Base-by-base conservation (phyloP, 2,797 vertebrate species). In the Psittacula derbiana region DNA sequence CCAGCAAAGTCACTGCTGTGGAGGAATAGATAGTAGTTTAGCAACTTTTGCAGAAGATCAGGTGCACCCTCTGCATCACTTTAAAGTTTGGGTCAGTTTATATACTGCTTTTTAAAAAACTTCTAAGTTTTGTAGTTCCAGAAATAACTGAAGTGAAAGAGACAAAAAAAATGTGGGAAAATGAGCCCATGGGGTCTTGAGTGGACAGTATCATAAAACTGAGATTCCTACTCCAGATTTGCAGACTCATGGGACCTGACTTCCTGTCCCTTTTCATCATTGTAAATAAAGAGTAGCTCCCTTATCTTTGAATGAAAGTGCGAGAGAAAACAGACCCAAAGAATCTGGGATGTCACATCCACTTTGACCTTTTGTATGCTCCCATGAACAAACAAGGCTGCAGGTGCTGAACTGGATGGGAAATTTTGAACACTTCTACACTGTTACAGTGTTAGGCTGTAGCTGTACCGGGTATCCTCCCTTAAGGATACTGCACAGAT, bases 231-330 rank as follows among this genome's bases (percentile, higher is more conserved):
- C 33, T 81, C 36, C 55, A 16, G 28, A 11, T 90, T 82, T 78
- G 57, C 52, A 64, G 36, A 73, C 61, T 47, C 65, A 2, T 33
- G 55, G 88, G 80, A 73, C 61, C 30, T 92, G 71, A 86, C 61
- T 94, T 90, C 60, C 83, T 6, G 2, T 84, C 55, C 49, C 24
- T 80, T 93, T 87, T 71, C 33, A 52, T 76, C 55, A 47, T 30
- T 79, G 47, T 87, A 74, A 80, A 82, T 71, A 87, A 90, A 78
- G 41, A 60, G 21, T 74, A 76, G 75, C 19, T 58, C 74, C 43
- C 78, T 74, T 93, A 86, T 92, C 71, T 87, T 62, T n/a, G 49
- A 82, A 71, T 61, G 64, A 89, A 88, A 96, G 74, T 86, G 74
- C 0, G 1, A 95, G 72, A 81, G 70, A 79, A 93, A 94, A 80